phyloP scores from a whole-genome alignment of 2,888 invertebrate species.

The Amaurobius ferox region DNA sequence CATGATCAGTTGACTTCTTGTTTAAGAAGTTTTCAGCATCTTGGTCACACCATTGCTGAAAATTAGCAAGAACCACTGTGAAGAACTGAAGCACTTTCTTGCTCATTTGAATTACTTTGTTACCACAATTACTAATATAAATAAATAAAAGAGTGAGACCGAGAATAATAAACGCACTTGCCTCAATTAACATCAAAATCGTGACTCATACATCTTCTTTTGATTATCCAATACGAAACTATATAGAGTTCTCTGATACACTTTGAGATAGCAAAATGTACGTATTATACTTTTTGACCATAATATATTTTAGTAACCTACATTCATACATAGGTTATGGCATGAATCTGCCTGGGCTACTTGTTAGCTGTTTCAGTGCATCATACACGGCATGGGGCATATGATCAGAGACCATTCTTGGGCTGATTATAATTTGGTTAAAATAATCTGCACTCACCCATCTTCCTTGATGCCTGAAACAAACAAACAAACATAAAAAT shows the following conservation, averaged over 20 bases:
- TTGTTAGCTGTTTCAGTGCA: conserved; percentile 80
- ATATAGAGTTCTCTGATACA: conserved; percentile 25
- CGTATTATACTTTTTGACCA: conserved; percentile 32
- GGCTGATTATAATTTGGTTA: conserved; percentile 88
- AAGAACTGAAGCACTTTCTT: too few relatives aligned
- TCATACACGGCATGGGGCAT: conserved; percentile 87
- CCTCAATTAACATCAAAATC: neutral
- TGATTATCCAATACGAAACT: neutral
- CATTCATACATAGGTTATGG: conserved; percentile 49
- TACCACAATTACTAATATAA: too few relatives aligned
- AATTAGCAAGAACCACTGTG: too few relatives aligned
- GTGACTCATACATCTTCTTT: neutral
- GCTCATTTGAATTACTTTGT: too few relatives aligned
- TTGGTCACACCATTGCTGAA: too few relatives aligned
- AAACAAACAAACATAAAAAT: too few relatives aligned
- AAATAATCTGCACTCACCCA: conserved; percentile 90
- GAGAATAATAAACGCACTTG: neutral
- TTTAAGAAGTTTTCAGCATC: too few relatives aligned
- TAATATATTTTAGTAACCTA: conserved; percentile 3
- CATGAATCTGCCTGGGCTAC: conserved; percentile 37
- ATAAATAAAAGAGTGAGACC: too few relatives aligned
- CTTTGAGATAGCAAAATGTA: conserved; percentile 65
- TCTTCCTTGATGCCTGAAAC: conserved; percentile 82
- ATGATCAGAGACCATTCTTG: conserved; percentile 90
- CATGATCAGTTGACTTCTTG: too few relatives aligned